A percentile compares a stretch with the other conserved stretches of the same genome.
Evolutionary conservation across 2,113 vertebrate species (phyloP).

Genomic region (Octodon degus): DNA sequence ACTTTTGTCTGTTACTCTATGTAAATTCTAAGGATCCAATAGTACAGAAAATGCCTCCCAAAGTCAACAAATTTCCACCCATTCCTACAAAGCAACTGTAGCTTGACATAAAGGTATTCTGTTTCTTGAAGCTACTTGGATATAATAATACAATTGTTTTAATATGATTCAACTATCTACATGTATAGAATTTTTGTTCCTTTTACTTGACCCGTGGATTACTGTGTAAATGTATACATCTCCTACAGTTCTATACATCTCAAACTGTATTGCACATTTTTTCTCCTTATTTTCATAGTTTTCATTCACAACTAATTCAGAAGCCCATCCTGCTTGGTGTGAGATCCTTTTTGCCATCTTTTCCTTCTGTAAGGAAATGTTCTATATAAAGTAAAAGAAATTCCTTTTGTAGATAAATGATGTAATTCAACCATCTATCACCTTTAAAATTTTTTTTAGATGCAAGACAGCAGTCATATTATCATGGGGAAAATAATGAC

Average conservation of each 20-base stretch:
- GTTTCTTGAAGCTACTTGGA: neutral
- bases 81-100: neutral
- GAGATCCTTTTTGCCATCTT: neutral
- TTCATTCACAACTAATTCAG: neutral
- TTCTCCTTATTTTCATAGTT: neutral
- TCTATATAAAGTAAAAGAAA: neutral
- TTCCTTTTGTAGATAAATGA: neutral
- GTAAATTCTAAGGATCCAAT: neutral
- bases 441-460: neutral
- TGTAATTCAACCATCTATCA: neutral
- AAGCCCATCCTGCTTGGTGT: neutral
- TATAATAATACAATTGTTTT: neutral
- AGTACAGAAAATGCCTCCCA: neutral
- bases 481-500: neutral
- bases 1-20: neutral
- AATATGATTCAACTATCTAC: neutral
- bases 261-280: rapidly evolving
- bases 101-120: neutral
- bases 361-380: neutral
- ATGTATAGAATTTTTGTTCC: neutral
- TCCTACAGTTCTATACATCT: neutral
- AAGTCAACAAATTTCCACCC: neutral
- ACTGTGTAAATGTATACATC: neutral
- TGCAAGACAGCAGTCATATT: neutral
- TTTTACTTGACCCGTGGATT: neutral